A percentile compares a stretch with the other conserved stretches of the same genome.
Conservation (phyloP, 92 coral and sea anemone species). For the Epizoanthus ramosus region DNA sequence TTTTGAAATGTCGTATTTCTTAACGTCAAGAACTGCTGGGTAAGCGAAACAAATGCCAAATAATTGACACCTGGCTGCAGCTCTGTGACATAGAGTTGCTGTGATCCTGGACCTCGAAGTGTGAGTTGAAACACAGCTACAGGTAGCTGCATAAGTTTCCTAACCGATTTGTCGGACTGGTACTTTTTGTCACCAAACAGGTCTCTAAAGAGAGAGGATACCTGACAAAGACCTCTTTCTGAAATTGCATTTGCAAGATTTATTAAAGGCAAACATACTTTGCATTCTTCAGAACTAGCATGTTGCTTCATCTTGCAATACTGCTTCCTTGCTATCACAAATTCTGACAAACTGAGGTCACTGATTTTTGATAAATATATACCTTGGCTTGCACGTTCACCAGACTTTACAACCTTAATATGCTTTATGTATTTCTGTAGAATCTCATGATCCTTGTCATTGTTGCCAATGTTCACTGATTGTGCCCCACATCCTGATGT, state of each 20-base stretch:
- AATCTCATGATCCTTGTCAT: background rate
- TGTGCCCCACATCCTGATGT: constrained; percentile 59
- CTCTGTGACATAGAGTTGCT: constrained; percentile 58
- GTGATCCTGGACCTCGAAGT: constrained; percentile 65
- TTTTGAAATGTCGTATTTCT: constrained; percentile 18
- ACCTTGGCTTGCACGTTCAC: constrained; percentile 50
- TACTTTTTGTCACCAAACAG: constrained; percentile 40
- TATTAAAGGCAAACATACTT: constrained; percentile 46
- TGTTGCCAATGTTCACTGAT: constrained; percentile 6
- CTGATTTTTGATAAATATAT: constrained; percentile 52
- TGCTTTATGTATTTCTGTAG: constrained; percentile 40
- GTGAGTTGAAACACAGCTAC: constrained; percentile 54
- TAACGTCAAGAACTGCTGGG: constrained; percentile 28
- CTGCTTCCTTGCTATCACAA: constrained; percentile 49
- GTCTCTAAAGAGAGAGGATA: constrained; percentile 40
- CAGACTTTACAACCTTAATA: constrained; percentile 42
- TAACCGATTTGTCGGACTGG: constrained; percentile 61
- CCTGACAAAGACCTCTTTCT: constrained; percentile 48
- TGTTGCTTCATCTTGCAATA: constrained; percentile 52
- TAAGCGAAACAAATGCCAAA: constrained; percentile 17
- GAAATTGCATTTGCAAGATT: constrained; percentile 57
- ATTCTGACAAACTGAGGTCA: constrained; percentile 55
- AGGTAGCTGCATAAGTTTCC: constrained; percentile 62
- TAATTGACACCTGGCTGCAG: constrained; percentile 41
- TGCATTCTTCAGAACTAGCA: constrained; percentile 46